Evolutionary conservation across 2,113 vertebrate species (phyloP), one percentile per base, ranked within the genome.

Genomic region (Bufo gargarizans): DNA sequence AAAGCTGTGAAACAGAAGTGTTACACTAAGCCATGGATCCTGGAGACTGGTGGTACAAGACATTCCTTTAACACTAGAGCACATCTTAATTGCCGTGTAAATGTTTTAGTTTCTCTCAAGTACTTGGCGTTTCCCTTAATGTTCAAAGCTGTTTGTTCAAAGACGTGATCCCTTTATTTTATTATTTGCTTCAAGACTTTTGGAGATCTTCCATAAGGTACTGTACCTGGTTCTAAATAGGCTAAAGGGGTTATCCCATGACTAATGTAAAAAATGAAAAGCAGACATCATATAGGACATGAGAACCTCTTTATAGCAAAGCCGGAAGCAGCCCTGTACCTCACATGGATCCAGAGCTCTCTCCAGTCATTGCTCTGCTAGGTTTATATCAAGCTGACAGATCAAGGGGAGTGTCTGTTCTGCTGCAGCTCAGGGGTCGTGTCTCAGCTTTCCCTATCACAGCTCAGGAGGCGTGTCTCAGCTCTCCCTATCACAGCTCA

Each of bases 101-200:
- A 87, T 87, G 77, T 81, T 87, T 58, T 56, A 14, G 50, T 87
- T 87, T 87, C 86, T 87, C 81, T 87, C 77, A 87, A 71, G 86
- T 80, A 11, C 85, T 81, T 50, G 19, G 61, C 22, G 33, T 45
- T 78, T 58, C 86, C 86, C 61, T 58, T 81, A 87, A 87, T n/a
- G 86, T 87, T 87, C 77, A 87, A 87, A 87, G 86, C 86, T 45
- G 22, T 87, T 69, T 81, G 53, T 56, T 58, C 86, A 20, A 78
- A 47, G 19, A 77, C 7, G 33, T 80, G 7, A 16, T 71, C 45
- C 12, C 43, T 63, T 67, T 58, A 80, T 72, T 72, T 72, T 80
- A 81, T 63, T 45, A 81, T 69, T 81, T 59, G 63, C 55, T 45
- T n/a, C 63, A 67, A 47, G 20, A 81, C 22, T 20, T 81, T 53